Evolutionary conservation across 2,113 vertebrate species (phyloP).

Genomic region (Podocnemis expansa): DNA sequence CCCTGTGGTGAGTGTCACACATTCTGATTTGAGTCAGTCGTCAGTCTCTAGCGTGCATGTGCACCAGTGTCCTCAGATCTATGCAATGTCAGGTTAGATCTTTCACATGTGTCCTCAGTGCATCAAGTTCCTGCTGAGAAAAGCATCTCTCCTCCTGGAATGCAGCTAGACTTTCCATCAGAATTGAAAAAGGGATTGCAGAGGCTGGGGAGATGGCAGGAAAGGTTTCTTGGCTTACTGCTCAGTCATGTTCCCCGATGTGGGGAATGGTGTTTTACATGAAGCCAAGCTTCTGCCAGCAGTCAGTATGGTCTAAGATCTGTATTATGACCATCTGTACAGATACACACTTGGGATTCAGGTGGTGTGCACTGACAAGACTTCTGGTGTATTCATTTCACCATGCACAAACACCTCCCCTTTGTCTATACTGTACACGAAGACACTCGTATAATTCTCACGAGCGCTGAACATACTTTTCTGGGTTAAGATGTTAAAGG

Average conservation of each 20-base stretch:
- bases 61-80: neutral
- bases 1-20: neutral
- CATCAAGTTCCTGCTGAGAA: neutral
- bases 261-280: neutral
- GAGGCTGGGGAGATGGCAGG: no score
- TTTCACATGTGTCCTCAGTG: neutral
- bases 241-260: neutral
- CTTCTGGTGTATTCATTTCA: neutral
- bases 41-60: neutral
- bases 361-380: fast-evolving
- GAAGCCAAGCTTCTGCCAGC: neutral
- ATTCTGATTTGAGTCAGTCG: neutral
- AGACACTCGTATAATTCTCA: neutral
- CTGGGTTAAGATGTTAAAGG: neutral
- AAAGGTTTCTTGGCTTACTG: neutral
- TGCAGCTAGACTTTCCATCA: neutral
- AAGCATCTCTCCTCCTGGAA: neutral
- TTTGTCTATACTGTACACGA: no score
- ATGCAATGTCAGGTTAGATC: fast-evolving
- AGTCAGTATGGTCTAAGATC: neutral
- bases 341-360: fast-evolving
- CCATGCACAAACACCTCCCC: neutral
- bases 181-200: neutral
- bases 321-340: neutral
- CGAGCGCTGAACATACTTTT: neutral